Base-by-base conservation (phyloP, 2,113 vertebrate species). In the Neodontobutis hainanensis region DNA sequence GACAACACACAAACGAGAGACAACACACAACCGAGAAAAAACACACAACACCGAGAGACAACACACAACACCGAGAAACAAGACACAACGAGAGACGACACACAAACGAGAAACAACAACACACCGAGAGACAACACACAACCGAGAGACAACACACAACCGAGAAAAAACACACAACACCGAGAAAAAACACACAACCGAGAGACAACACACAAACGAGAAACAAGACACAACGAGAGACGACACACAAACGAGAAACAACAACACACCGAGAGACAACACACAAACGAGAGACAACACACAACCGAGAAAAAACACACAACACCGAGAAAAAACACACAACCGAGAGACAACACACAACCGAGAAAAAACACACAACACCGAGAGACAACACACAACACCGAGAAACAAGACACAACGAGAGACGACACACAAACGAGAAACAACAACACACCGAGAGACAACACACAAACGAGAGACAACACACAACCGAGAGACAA, bases 31-130 rank as follows among this genome's bases (percentile, higher is more conserved):
- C n/a, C n/a, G n/a, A n/a, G n/a, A n/a, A n/a, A n/a, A n/a, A n/a
- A n/a, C n/a, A n/a, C n/a, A n/a, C n/a, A 59, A 50, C 9, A 68
- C 46, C 44, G 62, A 0, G 5, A 55, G 5, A 16, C 44, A 44
- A 55, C 15, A 50, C 51, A 67, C 5, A 68, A 43, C 9, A 68
- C 46, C 44, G 62, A 0, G 5, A 55, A 8, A 16, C 44, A 44
- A 55, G 12, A 50, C 51, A 67, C 5, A 43, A 68, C n/a, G n/a
- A n/a, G n/a, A n/a, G 65, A 60, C n/a, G n/a, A n/a, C n/a, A n/a
- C n/a, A n/a, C n/a, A n/a, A 59, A n/a, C n/a, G n/a, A n/a, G n/a
- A n/a, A n/a, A n/a, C n/a, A n/a, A n/a, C n/a, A n/a, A n/a, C n/a
- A 50, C 9, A 68, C 46, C 44, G 62, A 0, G 5, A 55, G 5